phyloP scores from a whole-genome alignment of 2,888 invertebrate species.

The Drosophila monieri region DNA sequence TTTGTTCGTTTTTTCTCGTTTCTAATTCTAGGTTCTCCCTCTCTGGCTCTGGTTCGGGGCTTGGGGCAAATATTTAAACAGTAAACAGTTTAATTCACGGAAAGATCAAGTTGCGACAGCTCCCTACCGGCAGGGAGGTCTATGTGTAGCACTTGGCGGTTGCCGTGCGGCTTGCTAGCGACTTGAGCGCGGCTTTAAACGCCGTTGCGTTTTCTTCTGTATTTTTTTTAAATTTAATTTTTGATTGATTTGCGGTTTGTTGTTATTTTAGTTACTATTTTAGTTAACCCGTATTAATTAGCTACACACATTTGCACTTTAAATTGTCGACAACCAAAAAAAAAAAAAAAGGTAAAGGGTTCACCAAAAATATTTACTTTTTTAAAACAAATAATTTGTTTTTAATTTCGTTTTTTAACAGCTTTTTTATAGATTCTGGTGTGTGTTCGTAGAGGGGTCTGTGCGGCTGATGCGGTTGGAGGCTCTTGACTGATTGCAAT shows the following conservation, averaged over 20 bases:
- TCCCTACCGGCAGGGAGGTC: constrained; percentile 8
- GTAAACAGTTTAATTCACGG: constrained; percentile 50
- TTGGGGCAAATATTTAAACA: constrained; percentile 39
- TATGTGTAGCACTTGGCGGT: background rate
- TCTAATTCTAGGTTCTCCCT: background rate
- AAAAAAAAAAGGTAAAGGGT: constrained; percentile 6
- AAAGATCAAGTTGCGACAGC: constrained; percentile 51
- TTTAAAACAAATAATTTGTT: background rate
- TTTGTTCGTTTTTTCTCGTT: background rate
- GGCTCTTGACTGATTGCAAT: constrained; percentile 81
- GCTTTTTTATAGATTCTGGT: background rate
- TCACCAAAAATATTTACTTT: background rate
- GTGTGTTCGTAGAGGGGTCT: constrained; percentile 2
- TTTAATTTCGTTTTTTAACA: background rate
- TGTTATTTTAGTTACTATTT: constrained; percentile 26
- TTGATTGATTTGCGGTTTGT: constrained; percentile 78
- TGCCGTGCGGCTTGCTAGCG: constrained; percentile 19
- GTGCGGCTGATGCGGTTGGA: constrained; percentile 64
- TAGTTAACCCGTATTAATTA: constrained; percentile 1
- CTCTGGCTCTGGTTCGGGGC: background rate
- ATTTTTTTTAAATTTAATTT: constrained; percentile 6
- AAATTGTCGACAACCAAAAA: constrained; percentile 3
- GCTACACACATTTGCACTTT: background rate
- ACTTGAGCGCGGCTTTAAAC: constrained; percentile 33
- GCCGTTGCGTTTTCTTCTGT: constrained; percentile 9